Conservation (phyloP, 2,888 invertebrate genomes). For the Stramonita haemastoma region DNA sequence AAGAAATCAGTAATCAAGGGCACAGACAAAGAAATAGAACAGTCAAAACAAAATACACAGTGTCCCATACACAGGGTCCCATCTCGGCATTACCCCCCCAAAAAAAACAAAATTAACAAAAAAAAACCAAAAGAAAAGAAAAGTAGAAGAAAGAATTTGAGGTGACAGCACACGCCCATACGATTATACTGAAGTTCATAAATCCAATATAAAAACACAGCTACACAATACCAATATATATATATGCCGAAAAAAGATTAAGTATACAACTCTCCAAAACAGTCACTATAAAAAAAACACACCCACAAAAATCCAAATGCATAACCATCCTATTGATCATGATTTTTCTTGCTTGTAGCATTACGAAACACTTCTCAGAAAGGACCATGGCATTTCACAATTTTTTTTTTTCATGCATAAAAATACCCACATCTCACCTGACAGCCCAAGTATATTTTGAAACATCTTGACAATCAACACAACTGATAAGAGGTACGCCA, state of each 20-base stretch:
- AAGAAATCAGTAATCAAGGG: too few relatives aligned
- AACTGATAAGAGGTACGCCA: background rate
- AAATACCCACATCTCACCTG: background rate
- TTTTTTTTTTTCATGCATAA: background rate
- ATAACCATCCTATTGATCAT: background rate
- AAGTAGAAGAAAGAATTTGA: background rate
- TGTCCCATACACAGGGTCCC: background rate
- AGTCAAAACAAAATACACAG: background rate
- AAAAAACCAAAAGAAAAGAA: background rate
- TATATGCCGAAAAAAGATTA: background rate
- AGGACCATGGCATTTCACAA: background rate
- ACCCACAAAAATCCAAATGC: constrained; percentile 13
- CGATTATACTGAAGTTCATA: background rate
- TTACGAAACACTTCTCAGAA: background rate
- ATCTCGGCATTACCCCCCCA: background rate
- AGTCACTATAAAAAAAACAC: background rate
- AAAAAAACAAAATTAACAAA: background rate
- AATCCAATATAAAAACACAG: constrained; percentile 16
- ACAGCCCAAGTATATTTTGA: background rate
- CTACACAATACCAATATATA: constrained; percentile 16
- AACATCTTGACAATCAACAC: background rate
- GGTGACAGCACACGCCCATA: background rate
- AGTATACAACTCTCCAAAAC: background rate
- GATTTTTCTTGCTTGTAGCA: background rate
- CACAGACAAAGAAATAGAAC: too few relatives aligned